Percentiles rank a stretch among this genome's conserved stretches.
phyloP scores from a whole-genome alignment of 2,888 invertebrate species.

The Erebia palarica region DNA sequence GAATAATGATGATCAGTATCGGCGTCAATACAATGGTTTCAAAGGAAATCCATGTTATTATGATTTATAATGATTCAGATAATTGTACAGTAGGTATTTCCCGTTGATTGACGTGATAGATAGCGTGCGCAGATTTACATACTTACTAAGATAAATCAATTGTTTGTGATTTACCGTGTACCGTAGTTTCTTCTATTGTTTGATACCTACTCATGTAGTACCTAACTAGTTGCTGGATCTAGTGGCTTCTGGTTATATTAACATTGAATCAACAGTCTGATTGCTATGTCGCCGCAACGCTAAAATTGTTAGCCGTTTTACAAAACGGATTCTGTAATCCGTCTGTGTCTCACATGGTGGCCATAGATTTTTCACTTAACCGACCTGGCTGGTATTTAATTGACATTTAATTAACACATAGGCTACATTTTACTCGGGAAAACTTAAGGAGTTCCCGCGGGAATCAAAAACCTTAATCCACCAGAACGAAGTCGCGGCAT shows the following conservation, averaged over 20 bases:
- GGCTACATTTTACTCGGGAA: no score
- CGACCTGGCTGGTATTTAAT: no score
- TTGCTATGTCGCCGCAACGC: no score
- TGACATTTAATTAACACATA: no score
- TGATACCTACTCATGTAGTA: not conserved
- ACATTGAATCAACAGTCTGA: not conserved
- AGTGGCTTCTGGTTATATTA: not conserved
- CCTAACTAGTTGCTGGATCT: not conserved
- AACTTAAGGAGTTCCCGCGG: no score
- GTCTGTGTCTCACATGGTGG: no score
- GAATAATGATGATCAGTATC: constrained; percentile 12
- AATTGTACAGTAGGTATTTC: not conserved
- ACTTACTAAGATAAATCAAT: constrained; percentile 29
- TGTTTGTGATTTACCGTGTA: constrained; percentile 20
- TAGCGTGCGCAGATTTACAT: constrained; percentile 18
- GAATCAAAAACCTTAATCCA: no score
- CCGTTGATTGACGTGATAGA: constrained; percentile 29
- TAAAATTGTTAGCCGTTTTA: no score
- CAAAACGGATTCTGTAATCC: no score
- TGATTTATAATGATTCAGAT: constrained; percentile 5
- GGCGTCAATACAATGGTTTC: constrained; percentile 2
- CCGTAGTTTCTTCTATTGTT: constrained; percentile 11
- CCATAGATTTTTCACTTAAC: no score
- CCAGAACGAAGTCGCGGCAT: no score
- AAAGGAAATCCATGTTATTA: constrained; percentile 17